Base-by-base conservation (phyloP, 2,888 invertebrate species). In the Aromia moschata region DNA sequence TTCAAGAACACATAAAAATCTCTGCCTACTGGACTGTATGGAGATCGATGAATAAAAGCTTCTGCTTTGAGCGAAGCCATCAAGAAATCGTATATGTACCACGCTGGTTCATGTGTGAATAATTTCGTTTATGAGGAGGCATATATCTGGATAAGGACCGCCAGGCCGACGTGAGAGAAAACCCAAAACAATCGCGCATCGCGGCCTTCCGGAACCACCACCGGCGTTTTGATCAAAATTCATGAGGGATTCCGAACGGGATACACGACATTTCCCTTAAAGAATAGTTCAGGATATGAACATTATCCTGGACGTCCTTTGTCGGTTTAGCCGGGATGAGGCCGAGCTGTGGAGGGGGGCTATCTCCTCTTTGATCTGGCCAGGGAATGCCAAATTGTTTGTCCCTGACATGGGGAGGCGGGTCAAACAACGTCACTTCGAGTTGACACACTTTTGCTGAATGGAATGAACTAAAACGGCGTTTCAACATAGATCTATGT, bases 271-370 rank as follows among this genome's bases (percentile, higher is more conserved):
- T 49, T 49, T 49, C 38, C 49, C 25, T 33, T 33, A 38, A 49
- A 49, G 49, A 49, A 49, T 49, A 30, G 49, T 38, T n/a, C 38
- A 25, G 49, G 49, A 49, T 49, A 40, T 49, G 49, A 33, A 37
- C 25, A 38, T 49, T 49, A 49, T 38, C 49, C 49, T 49, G 49
- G 49, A 49, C 49, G 25, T 38, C 30, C 49, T 38, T 38, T 49
- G 36, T 36, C 20, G 12, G 37, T 37, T 16, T 15, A 25, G 20
- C 25, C 12, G 9, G 38, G 38, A 20, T 15, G 25, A 38, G 49
- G 38, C 38, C 38, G 49, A 49, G 49, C 18, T 15, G 30, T 2
- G 46, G 37, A 17, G 7, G 47, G 33, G 17, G 25, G 14, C 31
- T 38, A 20, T 49, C 38, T 38, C 20, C 37, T 37, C 49, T 49